These are phyloP conservation scores for Priocnemis perturbator DNA, from an alignment of 2,888 invertebrate genomes.

Conservation along the genomic window DNA sequence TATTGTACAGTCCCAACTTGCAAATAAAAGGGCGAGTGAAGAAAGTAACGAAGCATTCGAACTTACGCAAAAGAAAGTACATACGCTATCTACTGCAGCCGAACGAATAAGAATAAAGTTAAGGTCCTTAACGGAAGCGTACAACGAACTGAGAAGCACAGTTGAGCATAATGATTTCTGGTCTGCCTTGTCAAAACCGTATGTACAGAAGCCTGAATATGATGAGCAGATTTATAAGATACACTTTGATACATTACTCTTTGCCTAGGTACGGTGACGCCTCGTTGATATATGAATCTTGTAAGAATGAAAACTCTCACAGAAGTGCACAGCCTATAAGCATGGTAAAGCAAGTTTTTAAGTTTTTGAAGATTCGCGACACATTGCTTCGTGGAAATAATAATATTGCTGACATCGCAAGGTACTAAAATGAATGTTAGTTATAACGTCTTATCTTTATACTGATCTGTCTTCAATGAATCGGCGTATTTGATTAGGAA, in stretches of 20 bases:
- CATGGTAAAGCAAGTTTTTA: conserved; percentile 78
- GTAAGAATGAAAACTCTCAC: conserved; percentile 75
- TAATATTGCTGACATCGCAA: conserved; percentile 40
- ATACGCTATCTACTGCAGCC: conserved; percentile 76
- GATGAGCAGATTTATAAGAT: conserved; percentile 3
- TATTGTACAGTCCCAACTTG: conserved; percentile 3
- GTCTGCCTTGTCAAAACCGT: conserved; percentile 47
- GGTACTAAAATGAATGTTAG: conserved; percentile 17
- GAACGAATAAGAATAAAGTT: conserved; percentile 72
- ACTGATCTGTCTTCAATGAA: not conserved
- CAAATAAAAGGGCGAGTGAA: not conserved
- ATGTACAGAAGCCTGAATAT: conserved; percentile 23
- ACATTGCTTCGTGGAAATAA: conserved; percentile 74
- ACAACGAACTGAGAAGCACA: conserved; percentile 38
- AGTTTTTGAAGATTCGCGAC: conserved; percentile 78
- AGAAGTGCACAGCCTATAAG: conserved; percentile 73
- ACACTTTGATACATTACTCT: not conserved
- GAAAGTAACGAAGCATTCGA: conserved; percentile 24
- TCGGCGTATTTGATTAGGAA: conserved; percentile 35
- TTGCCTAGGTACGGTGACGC: conserved; percentile 73
- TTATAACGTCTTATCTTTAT: not conserved
- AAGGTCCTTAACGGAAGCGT: conserved; percentile 31
- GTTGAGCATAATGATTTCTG: conserved; percentile 37
- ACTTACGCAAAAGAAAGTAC: conserved; percentile 70
- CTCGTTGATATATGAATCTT: conserved; percentile 73